A percentile compares a stretch with the other conserved stretches of the same genome.
Evolutionary conservation across 1,140 invertebrate species (phyloP).

Genomic region (Caligus rogercresseyi): DNA sequence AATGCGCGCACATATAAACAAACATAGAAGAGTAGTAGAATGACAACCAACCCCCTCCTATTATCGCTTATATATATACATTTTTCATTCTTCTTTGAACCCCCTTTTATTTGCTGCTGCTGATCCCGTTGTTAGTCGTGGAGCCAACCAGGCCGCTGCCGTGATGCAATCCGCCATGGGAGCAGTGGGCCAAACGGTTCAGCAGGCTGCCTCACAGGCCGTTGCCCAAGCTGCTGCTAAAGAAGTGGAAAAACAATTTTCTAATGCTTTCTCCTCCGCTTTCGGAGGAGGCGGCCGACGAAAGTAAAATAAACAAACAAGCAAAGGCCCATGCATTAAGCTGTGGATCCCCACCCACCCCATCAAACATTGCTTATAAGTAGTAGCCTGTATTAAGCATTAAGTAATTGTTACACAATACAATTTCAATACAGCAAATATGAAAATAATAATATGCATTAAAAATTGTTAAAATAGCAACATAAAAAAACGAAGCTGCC

Average conservation of each 20-base stretch:
- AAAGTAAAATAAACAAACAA: background rate
- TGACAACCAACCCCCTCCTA: background rate
- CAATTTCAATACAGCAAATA: background rate
- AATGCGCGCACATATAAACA: too few relatives aligned
- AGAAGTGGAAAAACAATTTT: conserved; percentile 21
- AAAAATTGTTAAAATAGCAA: too few relatives aligned
- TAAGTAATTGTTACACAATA: background rate
- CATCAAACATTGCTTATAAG: background rate
- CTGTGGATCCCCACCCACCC: background rate
- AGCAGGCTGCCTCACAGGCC: conserved; percentile 11
- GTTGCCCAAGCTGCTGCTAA: conserved; percentile 18
- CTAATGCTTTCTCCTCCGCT: conserved; percentile 22
- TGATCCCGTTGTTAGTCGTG: background rate
- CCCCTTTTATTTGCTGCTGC: background rate
- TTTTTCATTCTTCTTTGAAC: background rate
- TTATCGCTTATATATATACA: background rate
- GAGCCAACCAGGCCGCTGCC: conserved; percentile 11
- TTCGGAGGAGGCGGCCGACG: background rate
- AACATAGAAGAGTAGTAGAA: too few relatives aligned
- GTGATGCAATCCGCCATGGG: conserved; percentile 20
- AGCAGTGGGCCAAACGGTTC: conserved; percentile 17
- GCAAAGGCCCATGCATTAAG: background rate
- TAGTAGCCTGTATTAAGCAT: background rate
- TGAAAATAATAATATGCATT: too few relatives aligned
- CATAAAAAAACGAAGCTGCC: too few relatives aligned